Conservation (phyloP, 2,888 invertebrate species). For the Drosophila algonquin region DNA sequence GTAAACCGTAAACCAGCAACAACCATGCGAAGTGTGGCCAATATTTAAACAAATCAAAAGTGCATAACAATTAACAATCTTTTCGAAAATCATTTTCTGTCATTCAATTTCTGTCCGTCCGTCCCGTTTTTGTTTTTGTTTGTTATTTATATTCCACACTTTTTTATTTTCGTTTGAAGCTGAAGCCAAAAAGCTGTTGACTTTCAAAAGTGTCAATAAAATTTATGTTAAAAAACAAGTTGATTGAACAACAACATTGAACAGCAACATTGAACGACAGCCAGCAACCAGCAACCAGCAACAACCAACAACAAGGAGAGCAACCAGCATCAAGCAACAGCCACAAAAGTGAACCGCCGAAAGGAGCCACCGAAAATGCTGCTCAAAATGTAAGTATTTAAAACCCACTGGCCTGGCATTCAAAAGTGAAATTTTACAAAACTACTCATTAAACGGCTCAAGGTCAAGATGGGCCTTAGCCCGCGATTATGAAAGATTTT, state of each 20-base stretch:
- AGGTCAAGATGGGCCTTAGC: slow-evolving; percentile 21
- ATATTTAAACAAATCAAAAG: slow-evolving; percentile 32
- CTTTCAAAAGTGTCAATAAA: slow-evolving; percentile 72
- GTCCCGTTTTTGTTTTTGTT: slow-evolving; percentile 25
- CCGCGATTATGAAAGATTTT: slow-evolving; percentile 15
- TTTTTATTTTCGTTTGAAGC: slow-evolving; percentile 20
- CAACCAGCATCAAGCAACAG: slow-evolving; percentile 38
- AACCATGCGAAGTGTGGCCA: slow-evolving; percentile 8
- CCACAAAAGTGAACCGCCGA: slow-evolving; percentile 24
- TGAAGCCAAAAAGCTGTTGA: slow-evolving; percentile 55
- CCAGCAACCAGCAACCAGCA: slow-evolving; percentile 6
- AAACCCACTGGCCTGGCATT: background rate
- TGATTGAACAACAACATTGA: slow-evolving; percentile 28
- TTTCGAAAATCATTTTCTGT: slow-evolving; percentile 35
- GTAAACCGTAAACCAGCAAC: no score
- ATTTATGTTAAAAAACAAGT: slow-evolving; percentile 45
- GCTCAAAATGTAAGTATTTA: slow-evolving; percentile 71
- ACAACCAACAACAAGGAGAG: slow-evolving; percentile 28
- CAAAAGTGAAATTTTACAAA: background rate
- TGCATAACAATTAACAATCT: slow-evolving; percentile 38
- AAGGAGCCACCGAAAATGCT: slow-evolving; percentile 53
- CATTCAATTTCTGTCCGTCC: slow-evolving; percentile 22
- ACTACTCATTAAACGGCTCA: slow-evolving; percentile 6
- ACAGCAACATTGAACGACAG: slow-evolving; percentile 1
- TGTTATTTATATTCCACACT: background rate